Conservation (phyloP, 2,797 vertebrate genomes). For the Pipistrellus pipistrellus region DNA sequence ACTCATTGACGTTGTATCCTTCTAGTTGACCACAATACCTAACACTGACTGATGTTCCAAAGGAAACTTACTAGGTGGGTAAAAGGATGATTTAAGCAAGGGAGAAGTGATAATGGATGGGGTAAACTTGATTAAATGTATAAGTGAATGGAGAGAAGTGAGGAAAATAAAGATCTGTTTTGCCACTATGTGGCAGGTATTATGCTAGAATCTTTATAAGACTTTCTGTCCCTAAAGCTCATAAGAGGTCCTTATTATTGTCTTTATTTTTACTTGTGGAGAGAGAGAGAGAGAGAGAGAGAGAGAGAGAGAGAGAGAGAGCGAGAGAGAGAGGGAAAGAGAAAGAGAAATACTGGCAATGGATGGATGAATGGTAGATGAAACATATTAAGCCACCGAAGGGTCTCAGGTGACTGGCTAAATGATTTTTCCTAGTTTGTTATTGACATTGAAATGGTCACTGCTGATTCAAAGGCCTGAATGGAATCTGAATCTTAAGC, state of each 20-base stretch:
- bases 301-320: neutral
- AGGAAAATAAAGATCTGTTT: conserved; percentile 30
- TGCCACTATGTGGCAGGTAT: neutral
- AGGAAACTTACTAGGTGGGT: conserved; percentile 9
- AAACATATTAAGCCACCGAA: neutral
- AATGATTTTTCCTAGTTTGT: conserved; percentile 55
- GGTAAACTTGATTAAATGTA: neutral
- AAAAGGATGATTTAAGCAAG: conserved; percentile 2
- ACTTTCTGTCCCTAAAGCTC: neutral
- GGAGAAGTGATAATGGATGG: neutral
- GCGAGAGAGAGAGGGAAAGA: neutral
- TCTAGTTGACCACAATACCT: neutral
- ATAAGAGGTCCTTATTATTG: neutral
- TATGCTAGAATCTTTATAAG: neutral
- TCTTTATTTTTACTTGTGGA: conserved; percentile 30
- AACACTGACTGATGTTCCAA: neutral
- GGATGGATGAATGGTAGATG: neutral
- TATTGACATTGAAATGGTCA: conserved; percentile 74
- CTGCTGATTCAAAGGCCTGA: conserved; percentile 62
- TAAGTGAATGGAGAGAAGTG: neutral
- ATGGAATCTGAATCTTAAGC: conserved; percentile 59
- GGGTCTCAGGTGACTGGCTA: conserved; percentile 61
- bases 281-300: neutral
- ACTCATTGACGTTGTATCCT: neutral
- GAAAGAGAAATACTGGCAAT: neutral